These are phyloP conservation scores for Papilio machaon DNA, from an alignment of 1,140 invertebrate genomes.

Conservation along the genomic window DNA sequence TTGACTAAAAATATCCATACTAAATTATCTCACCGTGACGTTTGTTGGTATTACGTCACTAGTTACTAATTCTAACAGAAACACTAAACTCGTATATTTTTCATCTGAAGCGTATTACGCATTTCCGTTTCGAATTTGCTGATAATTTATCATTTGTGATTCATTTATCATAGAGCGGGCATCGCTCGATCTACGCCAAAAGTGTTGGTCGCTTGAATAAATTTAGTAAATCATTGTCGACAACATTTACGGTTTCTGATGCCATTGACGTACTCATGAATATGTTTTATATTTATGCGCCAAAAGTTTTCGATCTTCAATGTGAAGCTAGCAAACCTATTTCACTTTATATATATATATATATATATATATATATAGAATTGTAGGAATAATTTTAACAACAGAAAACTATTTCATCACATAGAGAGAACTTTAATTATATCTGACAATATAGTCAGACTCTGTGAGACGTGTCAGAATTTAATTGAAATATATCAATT, in stretches of 20 bases:
- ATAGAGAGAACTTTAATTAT: background rate
- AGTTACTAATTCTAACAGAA: background rate
- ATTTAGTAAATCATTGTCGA: constrained; percentile 19
- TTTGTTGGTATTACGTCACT: background rate
- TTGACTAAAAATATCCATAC: background rate
- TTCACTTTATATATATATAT: too few species aligned
- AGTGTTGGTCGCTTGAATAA: constrained; percentile 1
- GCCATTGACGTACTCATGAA: background rate
- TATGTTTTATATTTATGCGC: constrained; percentile 6
- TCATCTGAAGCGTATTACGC: constrained; percentile 10
- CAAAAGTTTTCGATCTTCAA: background rate
- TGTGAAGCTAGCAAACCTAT: background rate
- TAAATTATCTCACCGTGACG: background rate
- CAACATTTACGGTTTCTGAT: background rate
- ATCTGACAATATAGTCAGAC: background rate
- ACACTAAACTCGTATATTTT: constrained; percentile 11
- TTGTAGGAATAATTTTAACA: too few species aligned
- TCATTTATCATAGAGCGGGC: background rate
- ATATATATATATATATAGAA: too few species aligned
- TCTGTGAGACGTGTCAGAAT: background rate
- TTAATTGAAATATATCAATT: constrained; percentile 13
- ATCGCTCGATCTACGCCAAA: constrained; percentile 12
- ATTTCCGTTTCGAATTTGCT: constrained; percentile 22
- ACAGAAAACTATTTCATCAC: too few species aligned
- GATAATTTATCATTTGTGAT: constrained; percentile 19